phyloP scores from a whole-genome alignment of 2,113 vertebrate species.

The Podiceps cristatus region DNA sequence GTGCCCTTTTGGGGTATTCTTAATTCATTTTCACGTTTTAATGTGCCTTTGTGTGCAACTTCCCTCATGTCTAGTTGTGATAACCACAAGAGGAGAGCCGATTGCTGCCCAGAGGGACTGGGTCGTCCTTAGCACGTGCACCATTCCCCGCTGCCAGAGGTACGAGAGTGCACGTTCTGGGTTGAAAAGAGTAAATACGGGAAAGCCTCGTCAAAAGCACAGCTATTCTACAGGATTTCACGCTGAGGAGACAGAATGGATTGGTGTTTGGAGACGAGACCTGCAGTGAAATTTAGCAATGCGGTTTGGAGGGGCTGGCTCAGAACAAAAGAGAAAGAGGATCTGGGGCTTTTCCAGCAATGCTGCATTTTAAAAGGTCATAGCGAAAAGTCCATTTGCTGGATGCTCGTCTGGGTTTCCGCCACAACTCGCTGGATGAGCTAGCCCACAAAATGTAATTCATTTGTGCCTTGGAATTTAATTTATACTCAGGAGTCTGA shows the following conservation, averaged over 20 bases:
- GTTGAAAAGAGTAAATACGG: neutral
- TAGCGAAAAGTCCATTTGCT: neutral
- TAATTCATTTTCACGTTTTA: neutral
- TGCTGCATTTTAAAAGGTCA: neutral
- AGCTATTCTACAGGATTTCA: neutral
- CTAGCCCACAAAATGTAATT: neutral
- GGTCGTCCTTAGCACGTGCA: fast-evolving
- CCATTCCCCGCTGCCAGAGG: neutral
- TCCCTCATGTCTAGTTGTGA: neutral
- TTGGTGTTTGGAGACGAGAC: neutral
- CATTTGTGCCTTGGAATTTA: neutral
- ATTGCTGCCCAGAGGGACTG: neutral
- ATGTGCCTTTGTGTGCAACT: neutral
- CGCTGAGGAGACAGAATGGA: neutral
- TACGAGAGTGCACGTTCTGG: fast-evolving
- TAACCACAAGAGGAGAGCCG: neutral
- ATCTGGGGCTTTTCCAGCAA: neutral
- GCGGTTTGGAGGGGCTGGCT: neutral
- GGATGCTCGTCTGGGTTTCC: neutral
- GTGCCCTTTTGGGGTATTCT: neutral
- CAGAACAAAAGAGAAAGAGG: slow-evolving; percentile 9
- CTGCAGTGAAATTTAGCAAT: neutral
- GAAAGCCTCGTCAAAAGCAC: neutral
- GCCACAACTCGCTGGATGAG: neutral
- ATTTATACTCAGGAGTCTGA: neutral